phyloP scores from a whole-genome alignment of 2,797 vertebrate species.

The Botia almorhae region DNA sequence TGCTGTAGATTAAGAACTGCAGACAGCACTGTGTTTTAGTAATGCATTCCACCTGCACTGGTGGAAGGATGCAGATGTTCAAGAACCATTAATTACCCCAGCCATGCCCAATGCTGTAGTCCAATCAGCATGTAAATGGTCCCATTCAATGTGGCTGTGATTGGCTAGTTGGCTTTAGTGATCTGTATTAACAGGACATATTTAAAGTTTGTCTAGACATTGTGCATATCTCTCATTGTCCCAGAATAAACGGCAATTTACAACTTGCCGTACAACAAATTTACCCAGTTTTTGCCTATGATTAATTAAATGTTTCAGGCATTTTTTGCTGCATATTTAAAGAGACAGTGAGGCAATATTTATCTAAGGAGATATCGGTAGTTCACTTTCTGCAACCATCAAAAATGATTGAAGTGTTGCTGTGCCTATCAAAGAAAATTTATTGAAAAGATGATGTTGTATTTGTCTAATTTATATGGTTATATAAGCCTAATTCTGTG shows the following conservation, averaged over 20 bases:
- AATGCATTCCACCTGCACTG: neutral
- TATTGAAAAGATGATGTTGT: neutral
- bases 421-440: neutral
- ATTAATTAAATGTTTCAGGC: neutral
- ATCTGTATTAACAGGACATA: neutral
- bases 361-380: no score
- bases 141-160: neutral
- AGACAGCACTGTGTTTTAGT: neutral
- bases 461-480: slow-evolving; percentile 9
- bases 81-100: neutral
- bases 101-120: neutral
- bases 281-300: neutral
- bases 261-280: neutral
- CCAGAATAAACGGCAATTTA: neutral
- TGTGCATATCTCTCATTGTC: neutral
- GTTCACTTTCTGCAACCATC: neutral
- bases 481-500: neutral
- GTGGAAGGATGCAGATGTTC: neutral
- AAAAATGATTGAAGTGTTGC: neutral
- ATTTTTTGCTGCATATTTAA: neutral
- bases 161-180: neutral
- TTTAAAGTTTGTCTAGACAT: neutral
- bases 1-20: neutral
- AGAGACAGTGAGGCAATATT: no score
- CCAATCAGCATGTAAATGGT: slow-evolving; percentile 2